phyloP scores from a whole-genome alignment of 2,797 vertebrate genomes.

The Chrosomus eos region DNA sequence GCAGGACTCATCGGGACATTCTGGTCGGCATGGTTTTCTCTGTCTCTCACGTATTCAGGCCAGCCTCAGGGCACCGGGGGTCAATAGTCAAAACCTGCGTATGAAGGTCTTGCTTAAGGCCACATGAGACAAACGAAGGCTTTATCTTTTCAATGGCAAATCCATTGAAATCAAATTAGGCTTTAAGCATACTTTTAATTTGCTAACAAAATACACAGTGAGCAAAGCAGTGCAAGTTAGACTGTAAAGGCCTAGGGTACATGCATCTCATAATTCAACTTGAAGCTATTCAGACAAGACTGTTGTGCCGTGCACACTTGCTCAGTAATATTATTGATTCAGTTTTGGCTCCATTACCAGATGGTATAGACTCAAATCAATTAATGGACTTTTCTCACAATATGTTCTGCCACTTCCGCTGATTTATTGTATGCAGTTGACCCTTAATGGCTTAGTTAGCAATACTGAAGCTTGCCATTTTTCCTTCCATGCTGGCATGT shows the following conservation, averaged over 20 bases:
- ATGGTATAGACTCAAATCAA: slow-evolving; percentile 4
- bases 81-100: neutral
- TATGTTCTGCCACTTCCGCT: neutral
- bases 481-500: neutral
- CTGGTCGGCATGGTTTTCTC: neutral
- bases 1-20: neutral
- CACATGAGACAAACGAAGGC: neutral
- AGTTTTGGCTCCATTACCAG: neutral
- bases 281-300: neutral
- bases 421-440: neutral
- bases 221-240: neutral
- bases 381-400: slow-evolving; percentile 23
- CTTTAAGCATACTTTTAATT: neutral
- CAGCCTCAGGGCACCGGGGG: neutral
- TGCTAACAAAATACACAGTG: neutral
- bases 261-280: neutral
- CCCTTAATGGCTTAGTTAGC: neutral
- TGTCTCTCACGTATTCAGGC: neutral
- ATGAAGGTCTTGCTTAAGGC: neutral
- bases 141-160: slow-evolving; percentile 32
- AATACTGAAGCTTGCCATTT: neutral
- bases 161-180: slow-evolving; percentile 34
- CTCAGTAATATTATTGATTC: neutral
- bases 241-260: neutral
- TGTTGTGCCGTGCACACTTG: neutral